Conservation (phyloP, 2,113 vertebrate genomes). For the Trogon surrucura region DNA sequence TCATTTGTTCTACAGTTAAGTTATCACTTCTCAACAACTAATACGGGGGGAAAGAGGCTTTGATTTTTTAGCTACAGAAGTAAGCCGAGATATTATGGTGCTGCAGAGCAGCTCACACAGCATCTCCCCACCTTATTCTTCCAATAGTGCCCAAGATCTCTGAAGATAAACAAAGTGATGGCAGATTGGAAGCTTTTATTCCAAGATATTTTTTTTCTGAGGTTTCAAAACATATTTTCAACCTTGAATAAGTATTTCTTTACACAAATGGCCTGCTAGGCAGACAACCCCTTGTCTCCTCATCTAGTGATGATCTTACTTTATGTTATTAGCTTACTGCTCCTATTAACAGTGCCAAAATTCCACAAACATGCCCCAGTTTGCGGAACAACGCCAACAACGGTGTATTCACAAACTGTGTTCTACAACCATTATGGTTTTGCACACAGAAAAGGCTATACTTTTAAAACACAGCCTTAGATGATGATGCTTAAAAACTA, state of each 20-base stretch:
- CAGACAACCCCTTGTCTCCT: neutral
- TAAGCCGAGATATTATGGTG: neutral
- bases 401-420: neutral
- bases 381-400: neutral
- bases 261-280: neutral
- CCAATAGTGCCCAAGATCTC: neutral
- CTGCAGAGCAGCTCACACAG: neutral
- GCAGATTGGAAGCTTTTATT: neutral
- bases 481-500: neutral
- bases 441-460: neutral
- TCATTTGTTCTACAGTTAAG: constrained; percentile 13
- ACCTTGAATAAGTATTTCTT: neutral
- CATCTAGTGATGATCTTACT: neutral
- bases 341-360: neutral
- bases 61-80: neutral
- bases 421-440: neutral
- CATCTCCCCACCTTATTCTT: neutral
- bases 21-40: neutral
- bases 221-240: neutral
- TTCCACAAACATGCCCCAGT: neutral
- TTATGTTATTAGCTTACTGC: neutral
- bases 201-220: neutral
- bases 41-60: neutral
- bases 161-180: neutral
- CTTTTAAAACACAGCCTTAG: neutral